Conservation (phyloP, 2,888 invertebrate genomes). For the Diachrysia chrysitis region DNA sequence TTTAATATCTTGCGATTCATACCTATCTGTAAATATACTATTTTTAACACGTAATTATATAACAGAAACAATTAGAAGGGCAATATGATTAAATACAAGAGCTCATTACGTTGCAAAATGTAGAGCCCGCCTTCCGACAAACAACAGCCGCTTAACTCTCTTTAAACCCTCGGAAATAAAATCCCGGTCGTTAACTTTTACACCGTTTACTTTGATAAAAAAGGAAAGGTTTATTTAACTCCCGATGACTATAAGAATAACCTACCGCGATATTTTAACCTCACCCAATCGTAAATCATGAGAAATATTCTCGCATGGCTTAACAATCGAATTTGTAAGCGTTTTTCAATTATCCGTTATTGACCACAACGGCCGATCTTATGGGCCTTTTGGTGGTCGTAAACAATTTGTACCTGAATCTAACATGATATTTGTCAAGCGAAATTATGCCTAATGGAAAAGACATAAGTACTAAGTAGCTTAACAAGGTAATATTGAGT, state of each 20-base stretch:
- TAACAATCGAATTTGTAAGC: conserved; percentile 86
- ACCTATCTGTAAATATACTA: no score
- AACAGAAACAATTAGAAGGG: neutral
- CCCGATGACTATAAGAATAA: conserved; percentile 61
- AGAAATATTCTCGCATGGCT: conserved; percentile 77
- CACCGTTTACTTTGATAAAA: conserved; percentile 52
- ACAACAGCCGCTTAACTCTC: neutral
- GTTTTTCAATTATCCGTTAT: conserved; percentile 88
- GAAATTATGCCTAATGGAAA: conserved; percentile 62
- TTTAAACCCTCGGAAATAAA: conserved; percentile 27
- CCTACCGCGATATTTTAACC: conserved; percentile 71
- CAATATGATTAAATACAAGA: neutral
- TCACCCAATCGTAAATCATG: conserved; percentile 81
- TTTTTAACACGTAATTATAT: no score
- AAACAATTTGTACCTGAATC: conserved; percentile 78
- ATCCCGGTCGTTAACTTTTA: conserved; percentile 41
- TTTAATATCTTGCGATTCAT: no score
- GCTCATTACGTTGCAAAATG: neutral
- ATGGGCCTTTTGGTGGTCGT: conserved; percentile 82
- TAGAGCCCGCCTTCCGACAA: neutral
- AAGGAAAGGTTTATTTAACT: conserved; percentile 63
- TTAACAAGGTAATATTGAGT: conserved; percentile 41
- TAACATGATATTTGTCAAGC: conserved; percentile 54
- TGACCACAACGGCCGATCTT: conserved; percentile 85
- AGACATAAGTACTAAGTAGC: conserved; percentile 49